phyloP scores from a whole-genome alignment of 2,888 invertebrate genomes.

The Pandemis cinnamomeana region DNA sequence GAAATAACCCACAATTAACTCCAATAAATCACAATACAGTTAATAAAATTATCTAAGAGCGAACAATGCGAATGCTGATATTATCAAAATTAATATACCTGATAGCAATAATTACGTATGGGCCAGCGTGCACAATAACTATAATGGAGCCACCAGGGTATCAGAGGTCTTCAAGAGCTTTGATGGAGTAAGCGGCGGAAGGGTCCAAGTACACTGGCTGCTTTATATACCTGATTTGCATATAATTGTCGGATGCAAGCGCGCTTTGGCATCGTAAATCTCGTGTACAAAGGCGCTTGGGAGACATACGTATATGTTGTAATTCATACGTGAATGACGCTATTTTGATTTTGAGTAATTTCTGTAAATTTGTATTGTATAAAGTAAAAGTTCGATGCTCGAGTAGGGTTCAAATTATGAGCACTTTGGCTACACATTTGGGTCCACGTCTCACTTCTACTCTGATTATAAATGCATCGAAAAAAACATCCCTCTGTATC shows the following conservation, averaged over 20 bases:
- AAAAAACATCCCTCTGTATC: no score
- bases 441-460: no score
- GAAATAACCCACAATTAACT: conserved; percentile 27
- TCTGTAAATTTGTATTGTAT: not conserved
- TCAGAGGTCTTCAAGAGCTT: conserved; percentile 5
- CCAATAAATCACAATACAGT: conserved; percentile 38
- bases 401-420: no score
- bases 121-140: conserved; percentile 23
- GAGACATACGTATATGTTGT: conserved; percentile 46
- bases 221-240: conserved; percentile 61
- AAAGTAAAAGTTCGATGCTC: not conserved
- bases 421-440: no score
- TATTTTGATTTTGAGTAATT: conserved; percentile 13
- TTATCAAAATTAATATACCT: conserved; percentile 36
- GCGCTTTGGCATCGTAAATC: conserved; percentile 70
- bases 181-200: not conserved
- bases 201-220: conserved; percentile 21
- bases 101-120: conserved; percentile 38
- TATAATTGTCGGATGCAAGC: conserved; percentile 73
- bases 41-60: conserved; percentile 36
- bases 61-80: conserved; percentile 37
- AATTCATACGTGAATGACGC: conserved; percentile 48
- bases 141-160: conserved; percentile 19
- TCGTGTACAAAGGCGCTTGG: conserved; percentile 61
- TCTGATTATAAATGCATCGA: no score